Percentiles rank a stretch among this genome's conserved stretches.
phyloP scores from a whole-genome alignment of 2,113 vertebrate genomes.

The Agapornis roseicollis region DNA sequence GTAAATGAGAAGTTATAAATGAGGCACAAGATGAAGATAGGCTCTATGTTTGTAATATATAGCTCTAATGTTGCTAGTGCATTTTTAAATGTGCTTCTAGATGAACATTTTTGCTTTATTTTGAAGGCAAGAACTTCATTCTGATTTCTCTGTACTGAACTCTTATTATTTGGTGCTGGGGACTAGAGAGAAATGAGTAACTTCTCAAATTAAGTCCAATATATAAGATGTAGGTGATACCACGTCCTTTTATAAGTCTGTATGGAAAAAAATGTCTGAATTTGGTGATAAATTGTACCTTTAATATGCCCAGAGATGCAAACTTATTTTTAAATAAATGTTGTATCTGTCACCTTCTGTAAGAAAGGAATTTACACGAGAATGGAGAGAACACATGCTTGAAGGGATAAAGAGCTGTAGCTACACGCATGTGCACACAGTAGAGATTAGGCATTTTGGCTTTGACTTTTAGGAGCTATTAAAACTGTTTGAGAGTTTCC shows the following conservation, averaged over 20 bases:
- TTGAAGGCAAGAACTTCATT: background rate
- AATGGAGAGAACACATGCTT: background rate
- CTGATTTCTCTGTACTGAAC: background rate
- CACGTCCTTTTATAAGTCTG: background rate
- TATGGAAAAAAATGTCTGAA: background rate
- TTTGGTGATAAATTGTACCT: background rate
- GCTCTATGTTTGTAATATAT: background rate
- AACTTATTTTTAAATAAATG: background rate
- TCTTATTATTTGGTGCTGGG: background rate
- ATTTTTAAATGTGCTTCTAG: background rate
- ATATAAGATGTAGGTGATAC: background rate
- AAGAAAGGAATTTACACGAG: background rate
- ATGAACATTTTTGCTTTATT: background rate
- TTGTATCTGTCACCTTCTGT: background rate
- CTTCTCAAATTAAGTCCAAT: background rate
- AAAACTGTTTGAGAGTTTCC: background rate
- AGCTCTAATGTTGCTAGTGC: background rate
- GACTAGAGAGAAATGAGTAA: background rate
- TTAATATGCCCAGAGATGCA: background rate
- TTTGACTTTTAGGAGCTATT: background rate
- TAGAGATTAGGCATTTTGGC: background rate
- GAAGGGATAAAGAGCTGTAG: background rate
- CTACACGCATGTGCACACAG: background rate
- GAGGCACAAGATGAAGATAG: background rate
- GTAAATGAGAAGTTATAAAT: slow-evolving; percentile 3